phyloP scores from a whole-genome alignment of 2,113 vertebrate genomes.

The Accipiter virgatus region DNA sequence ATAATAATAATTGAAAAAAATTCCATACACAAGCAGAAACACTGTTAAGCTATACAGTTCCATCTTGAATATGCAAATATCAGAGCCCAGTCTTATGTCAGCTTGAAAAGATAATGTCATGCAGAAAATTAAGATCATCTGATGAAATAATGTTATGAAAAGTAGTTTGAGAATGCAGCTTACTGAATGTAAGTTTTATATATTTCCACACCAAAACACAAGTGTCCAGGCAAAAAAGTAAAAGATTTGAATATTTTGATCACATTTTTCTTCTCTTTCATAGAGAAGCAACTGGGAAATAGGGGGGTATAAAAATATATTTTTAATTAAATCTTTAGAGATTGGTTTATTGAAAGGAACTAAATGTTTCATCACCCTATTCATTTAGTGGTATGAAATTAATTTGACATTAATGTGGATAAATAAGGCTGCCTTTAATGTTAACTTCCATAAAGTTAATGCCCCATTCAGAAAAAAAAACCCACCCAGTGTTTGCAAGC shows the following conservation, averaged over 20 bases:
- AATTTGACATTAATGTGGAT: conserved; percentile 56
- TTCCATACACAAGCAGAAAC: conserved; percentile 33
- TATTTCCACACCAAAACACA: conserved; percentile 60
- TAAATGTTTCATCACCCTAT: conserved; percentile 40
- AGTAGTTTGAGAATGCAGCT: conserved; percentile 41
- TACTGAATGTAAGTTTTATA: conserved; percentile 22
- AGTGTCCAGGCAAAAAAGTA: conserved; percentile 30
- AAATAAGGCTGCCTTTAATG: conserved; percentile 61
- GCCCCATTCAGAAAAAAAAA: neutral
- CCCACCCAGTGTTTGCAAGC: conserved; percentile 14
- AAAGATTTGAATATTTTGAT: conserved; percentile 58
- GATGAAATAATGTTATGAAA: conserved; percentile 68
- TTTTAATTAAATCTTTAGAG: conserved; percentile 22
- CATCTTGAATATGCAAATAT: conserved; percentile 58
- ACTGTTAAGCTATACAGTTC: conserved; percentile 37
- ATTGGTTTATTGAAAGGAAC: neutral
- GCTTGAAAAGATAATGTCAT: conserved; percentile 63
- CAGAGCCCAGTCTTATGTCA: conserved; percentile 45
- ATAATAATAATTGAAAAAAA: neutral
- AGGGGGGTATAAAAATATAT: neutral
- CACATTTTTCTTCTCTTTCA: conserved; percentile 19
- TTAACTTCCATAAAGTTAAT: conserved; percentile 61
- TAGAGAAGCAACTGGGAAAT: neutral
- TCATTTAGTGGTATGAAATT: conserved; percentile 62
- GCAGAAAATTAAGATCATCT: conserved; percentile 70